Evolutionary conservation across 2,113 vertebrate species (phyloP).

Genomic region (Pseudorhombus dupliciocellatus): DNA sequence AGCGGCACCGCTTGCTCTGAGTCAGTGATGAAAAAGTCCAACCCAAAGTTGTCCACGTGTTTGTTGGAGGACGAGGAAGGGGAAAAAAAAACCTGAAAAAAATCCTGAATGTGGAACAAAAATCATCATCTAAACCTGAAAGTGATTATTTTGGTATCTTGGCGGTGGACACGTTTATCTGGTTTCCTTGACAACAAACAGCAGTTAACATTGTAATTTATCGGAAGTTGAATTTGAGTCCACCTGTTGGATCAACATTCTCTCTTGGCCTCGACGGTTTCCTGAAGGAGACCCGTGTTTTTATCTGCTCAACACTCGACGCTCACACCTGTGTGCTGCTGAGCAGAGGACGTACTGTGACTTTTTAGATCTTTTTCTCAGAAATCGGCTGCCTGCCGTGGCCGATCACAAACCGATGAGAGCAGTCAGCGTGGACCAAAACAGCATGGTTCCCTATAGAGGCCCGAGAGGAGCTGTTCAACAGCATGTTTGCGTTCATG

Average conservation of each 20-base stretch:
- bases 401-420: background rate
- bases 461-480: too few relatives aligned
- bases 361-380: conserved; percentile 1
- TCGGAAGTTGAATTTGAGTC: background rate
- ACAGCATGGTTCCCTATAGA: background rate
- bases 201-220: background rate
- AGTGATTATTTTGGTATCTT: too few relatives aligned
- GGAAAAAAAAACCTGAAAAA: background rate
- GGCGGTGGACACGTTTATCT: too few relatives aligned
- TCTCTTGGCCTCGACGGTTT: background rate
- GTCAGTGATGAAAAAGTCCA: background rate
- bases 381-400: background rate
- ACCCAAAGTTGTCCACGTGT: background rate
- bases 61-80: background rate
- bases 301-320: background rate
- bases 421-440: background rate
- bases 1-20: background rate
- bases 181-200: background rate
- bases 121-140: too few relatives aligned
- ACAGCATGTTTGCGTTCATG: background rate
- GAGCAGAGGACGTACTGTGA: background rate
- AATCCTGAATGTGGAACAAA: background rate
- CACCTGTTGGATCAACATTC: background rate
- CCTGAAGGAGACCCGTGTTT: background rate
- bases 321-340: background rate